Conservation (phyloP, 2,797 vertebrate genomes). For the Hippopotamyrus pictus region DNA sequence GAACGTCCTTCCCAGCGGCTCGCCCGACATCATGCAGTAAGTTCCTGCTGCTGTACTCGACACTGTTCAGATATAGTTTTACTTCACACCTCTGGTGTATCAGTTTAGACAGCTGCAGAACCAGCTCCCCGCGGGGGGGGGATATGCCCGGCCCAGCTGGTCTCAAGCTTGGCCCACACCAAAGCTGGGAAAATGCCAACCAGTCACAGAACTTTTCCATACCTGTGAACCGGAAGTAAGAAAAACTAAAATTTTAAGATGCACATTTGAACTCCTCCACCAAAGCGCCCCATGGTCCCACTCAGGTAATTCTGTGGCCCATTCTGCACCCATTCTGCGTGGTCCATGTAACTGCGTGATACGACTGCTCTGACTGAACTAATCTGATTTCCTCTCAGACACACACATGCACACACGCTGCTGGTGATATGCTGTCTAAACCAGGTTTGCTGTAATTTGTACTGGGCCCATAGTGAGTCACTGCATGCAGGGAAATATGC, state of each 20-base stretch:
- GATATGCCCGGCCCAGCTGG: not conserved
- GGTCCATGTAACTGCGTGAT: not conserved
- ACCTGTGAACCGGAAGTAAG: not conserved
- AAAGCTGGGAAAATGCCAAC: not conserved
- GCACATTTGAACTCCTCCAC: not conserved
- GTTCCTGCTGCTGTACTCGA: slow-evolving; percentile 35
- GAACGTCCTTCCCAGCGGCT: slow-evolving; percentile 66
- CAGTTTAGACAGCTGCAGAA: not conserved
- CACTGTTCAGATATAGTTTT: not conserved
- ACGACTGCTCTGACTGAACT: not conserved
- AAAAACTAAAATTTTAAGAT: not conserved
- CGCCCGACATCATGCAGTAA: slow-evolving; percentile 70
- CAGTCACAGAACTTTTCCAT: not conserved
- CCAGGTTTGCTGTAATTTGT: not conserved
- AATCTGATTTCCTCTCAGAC: not conserved
- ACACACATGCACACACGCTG: not conserved
- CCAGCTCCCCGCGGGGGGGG: not conserved
- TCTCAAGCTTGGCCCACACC: not conserved
- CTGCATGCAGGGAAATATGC: not conserved
- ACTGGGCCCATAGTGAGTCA: not conserved
- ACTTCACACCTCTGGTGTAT: not conserved
- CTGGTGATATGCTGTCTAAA: not conserved
- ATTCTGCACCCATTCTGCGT: not conserved
- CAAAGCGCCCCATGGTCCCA: not conserved
- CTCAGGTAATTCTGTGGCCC: not conserved